phyloP scores from a whole-genome alignment of 2,888 invertebrate genomes.

The Polydrusus cervinus region DNA sequence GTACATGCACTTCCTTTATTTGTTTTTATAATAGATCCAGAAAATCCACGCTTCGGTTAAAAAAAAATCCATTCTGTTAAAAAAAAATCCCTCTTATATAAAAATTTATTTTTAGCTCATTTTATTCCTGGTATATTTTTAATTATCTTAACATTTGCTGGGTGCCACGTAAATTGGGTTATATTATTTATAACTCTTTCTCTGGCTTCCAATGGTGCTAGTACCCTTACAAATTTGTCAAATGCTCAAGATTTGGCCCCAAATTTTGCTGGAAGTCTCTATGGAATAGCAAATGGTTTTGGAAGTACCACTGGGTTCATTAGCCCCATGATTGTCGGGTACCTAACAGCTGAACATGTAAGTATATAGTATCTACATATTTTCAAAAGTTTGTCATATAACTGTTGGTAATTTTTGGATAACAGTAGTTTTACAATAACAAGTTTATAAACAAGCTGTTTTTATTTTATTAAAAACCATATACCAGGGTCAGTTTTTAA shows the following conservation, averaged over 20 bases:
- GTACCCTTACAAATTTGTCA: slow-evolving; percentile 68
- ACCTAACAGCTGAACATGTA: slow-evolving; percentile 67
- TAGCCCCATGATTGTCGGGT: slow-evolving; percentile 80
- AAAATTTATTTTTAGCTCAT: slow-evolving; percentile 69
- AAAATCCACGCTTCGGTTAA: no score
- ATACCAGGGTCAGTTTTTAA: no score
- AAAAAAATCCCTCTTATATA: no score
- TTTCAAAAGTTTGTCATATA: no score
- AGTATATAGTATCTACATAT: slow-evolving; percentile 36
- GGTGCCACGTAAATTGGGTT: slow-evolving; percentile 77
- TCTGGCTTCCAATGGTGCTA: slow-evolving; percentile 75
- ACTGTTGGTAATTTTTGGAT: no score
- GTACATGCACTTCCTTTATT: no score
- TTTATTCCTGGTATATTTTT: slow-evolving; percentile 72
- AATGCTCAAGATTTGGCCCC: slow-evolving; percentile 82
- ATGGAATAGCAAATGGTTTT: slow-evolving; percentile 83
- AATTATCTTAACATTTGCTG: slow-evolving; percentile 75
- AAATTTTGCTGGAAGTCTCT: slow-evolving; percentile 82
- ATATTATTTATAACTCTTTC: slow-evolving; percentile 80
- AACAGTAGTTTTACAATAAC: no score
- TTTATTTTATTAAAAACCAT: no score
- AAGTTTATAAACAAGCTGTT: no score
- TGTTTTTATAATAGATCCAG: no score
- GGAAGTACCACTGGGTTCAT: slow-evolving; percentile 83
- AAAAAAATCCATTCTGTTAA: no score